Base-by-base conservation (phyloP, 2,797 vertebrate species). In the Notamacropus eugenii region DNA sequence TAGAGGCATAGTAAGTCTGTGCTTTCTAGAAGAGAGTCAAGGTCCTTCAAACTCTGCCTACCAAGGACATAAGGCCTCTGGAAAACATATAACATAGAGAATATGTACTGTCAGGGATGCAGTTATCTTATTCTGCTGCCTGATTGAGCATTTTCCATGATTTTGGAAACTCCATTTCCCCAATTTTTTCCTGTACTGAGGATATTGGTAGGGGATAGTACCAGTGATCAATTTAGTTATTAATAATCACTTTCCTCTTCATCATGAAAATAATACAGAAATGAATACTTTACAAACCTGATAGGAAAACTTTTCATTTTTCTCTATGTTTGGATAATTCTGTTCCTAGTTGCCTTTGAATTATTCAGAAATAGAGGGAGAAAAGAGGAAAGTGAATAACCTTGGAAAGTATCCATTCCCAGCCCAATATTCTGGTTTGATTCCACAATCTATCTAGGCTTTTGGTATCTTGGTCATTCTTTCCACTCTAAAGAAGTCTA, bases 301-400 rank as follows among this genome's bases (percentile, higher is more conserved):
- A 92, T 0, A 93, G 90, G 82, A 95, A 94, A 95, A 92, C 9
- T 52, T 93, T 91, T 50, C 94, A 90, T 95, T 87, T 95, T 97
- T 40, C 74, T 96, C 93, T 92, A 67, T 91, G 9, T 90, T 16
- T 55, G 40, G 34, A 34, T 55, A 90, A 90, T 92, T 97, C 95
- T 93, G 93, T 87, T 87, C 95, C 4, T 29, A 74, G n/a, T 10
- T 46, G 31, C 54, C 22, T 59, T 59, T 31, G 58, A 59, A 59
- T 59, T 59, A 59, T 31, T 24, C 8, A 29, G 28, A 59, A 59
- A 59, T 59, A 59, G 58, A 31, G 58, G 10, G 58, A 29, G 58
- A 3, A 31, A 59, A 29, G 11, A 31, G 29, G 58, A 59, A 59
- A 59, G 10, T 29, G 29, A 59, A 59, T 59, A 31, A 59, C 58